These are phyloP conservation scores for Siderastrea siderea DNA, from an alignment of 92 coral and sea anemone species.

Conservation along the genomic window DNA sequence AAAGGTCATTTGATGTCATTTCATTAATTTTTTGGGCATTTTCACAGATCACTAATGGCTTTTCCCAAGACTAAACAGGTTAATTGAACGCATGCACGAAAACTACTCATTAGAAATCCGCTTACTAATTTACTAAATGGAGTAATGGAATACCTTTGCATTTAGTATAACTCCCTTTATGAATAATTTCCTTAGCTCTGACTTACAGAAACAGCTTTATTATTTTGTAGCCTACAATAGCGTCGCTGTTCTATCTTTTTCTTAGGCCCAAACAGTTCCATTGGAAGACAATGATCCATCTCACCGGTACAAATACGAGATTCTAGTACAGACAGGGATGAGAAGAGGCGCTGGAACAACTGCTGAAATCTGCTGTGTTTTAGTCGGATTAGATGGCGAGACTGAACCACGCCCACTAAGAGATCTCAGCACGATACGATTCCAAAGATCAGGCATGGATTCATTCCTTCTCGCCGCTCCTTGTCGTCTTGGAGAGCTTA, in stretches of 20 bases:
- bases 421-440: slow-evolving; percentile 71
- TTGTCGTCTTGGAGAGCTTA: slow-evolving; percentile 80
- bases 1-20: too few relatives aligned
- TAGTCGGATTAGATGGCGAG: slow-evolving; percentile 79
- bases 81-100: too few relatives aligned
- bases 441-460: slow-evolving; percentile 86
- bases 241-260: background rate
- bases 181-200: too few relatives aligned
- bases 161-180: too few relatives aligned
- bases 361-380: slow-evolving; percentile 77
- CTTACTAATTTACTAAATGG: too few relatives aligned
- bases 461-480: slow-evolving; percentile 81
- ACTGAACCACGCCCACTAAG: slow-evolving; percentile 74
- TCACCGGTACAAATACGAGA: slow-evolving; percentile 78
- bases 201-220: too few relatives aligned
- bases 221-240: background rate
- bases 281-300: slow-evolving; percentile 73
- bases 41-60: too few relatives aligned
- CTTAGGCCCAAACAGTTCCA: slow-evolving; percentile 74
- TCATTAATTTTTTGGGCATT: too few relatives aligned
- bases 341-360: slow-evolving; percentile 81
- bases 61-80: too few relatives aligned
- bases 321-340: slow-evolving; percentile 88
- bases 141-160: too few relatives aligned
- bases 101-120: too few relatives aligned